A percentile compares a stretch with the other conserved stretches of the same genome.
These are phyloP conservation scores for Chaetoderma sp. DNA, from an alignment of 2,888 invertebrate genomes.

Conservation along the genomic window DNA sequence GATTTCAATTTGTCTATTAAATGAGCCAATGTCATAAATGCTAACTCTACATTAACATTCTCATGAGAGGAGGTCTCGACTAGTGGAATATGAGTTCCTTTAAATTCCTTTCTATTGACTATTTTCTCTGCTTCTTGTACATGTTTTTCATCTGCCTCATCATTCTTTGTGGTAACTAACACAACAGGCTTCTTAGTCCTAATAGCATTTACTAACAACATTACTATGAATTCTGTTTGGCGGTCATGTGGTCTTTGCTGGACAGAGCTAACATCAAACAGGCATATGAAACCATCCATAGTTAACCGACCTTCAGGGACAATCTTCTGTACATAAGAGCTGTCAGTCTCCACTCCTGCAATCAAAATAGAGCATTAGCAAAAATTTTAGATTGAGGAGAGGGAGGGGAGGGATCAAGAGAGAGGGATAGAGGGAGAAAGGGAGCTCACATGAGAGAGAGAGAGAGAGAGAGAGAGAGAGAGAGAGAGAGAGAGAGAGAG, in stretches of 20 bases:
- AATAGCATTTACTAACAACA: conserved; percentile 83
- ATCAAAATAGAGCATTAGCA: conserved; percentile 15
- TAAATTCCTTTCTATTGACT: conserved; percentile 90
- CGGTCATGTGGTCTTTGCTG: conserved; percentile 91
- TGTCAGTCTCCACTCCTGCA: conserved; percentile 92
- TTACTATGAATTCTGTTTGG: conserved; percentile 79
- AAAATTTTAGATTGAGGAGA: not conserved
- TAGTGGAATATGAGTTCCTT: conserved; percentile 80
- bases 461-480: not conserved
- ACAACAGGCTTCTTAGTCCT: conserved; percentile 96
- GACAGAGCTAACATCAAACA: conserved; percentile 95
- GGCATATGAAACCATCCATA: conserved; percentile 94
- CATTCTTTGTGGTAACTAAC: conserved; percentile 94
- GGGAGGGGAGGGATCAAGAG: not conserved
- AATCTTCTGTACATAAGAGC: conserved; percentile 91
- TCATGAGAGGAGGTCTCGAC: conserved; percentile 96
- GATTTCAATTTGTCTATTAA: conserved; percentile 91
- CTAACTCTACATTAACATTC: conserved; percentile 94
- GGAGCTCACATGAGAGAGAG: not conserved
- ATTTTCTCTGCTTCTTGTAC: conserved; percentile 85
- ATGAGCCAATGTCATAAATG: conserved; percentile 87
- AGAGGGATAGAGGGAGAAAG: not conserved
- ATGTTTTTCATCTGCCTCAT: conserved; percentile 85
- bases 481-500: conserved; percentile 11
- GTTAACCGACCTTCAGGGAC: conserved; percentile 85